phyloP scores from a whole-genome alignment of 2,797 vertebrate species.

The Varecia variegata region DNA sequence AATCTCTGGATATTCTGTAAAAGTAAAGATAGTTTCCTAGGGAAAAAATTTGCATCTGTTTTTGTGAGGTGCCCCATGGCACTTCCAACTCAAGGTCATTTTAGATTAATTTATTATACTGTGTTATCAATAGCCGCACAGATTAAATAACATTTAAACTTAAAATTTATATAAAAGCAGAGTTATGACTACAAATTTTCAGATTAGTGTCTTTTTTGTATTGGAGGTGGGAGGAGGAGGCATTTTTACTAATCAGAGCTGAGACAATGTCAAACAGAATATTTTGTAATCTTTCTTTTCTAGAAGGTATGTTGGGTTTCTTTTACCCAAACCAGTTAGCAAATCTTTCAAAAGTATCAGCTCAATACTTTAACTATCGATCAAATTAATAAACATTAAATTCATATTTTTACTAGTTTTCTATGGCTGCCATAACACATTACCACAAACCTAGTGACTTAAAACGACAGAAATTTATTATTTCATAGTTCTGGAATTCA shows the following conservation, averaged over 20 bases:
- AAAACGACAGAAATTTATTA: neutral
- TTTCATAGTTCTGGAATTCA: neutral
- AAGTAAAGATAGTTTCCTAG: neutral
- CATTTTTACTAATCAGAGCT: neutral
- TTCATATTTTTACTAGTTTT: constrained; percentile 12
- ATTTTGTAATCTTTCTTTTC: neutral
- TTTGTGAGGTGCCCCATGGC: neutral
- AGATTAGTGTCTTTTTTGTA: neutral
- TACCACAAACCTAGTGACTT: neutral
- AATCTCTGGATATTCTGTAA: neutral
- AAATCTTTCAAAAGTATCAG: neutral
- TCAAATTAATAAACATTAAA: neutral
- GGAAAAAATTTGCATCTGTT: neutral
- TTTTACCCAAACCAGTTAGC: neutral
- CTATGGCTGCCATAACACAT: neutral
- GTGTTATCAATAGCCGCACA: neutral
- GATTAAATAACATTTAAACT: neutral
- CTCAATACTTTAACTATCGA: neutral
- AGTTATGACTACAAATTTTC: neutral
- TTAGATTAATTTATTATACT: neutral
- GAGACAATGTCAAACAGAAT: neutral
- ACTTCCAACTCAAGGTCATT: neutral
- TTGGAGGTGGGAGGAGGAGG: no score
- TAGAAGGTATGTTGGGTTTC: neutral
- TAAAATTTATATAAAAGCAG: neutral